Evolutionary conservation across 2,113 vertebrate genomes (phyloP).

Genomic region (Oryzias melastigma): DNA sequence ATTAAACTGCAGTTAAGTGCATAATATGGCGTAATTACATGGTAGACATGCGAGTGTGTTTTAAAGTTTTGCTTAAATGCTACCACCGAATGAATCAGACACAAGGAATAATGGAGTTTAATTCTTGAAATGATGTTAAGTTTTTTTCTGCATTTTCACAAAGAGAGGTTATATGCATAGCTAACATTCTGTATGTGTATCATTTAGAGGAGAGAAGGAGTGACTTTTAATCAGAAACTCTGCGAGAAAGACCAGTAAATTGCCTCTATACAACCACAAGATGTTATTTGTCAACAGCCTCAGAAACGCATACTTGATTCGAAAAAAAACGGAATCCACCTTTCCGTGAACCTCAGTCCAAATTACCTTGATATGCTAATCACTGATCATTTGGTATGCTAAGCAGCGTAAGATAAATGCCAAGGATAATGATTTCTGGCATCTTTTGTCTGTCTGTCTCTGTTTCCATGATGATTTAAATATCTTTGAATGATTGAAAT

Average conservation of each 20-base stretch:
- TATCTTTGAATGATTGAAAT: constrained; percentile 22
- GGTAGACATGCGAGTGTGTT: constrained; percentile 52
- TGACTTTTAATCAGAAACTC: neutral
- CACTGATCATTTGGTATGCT: constrained; percentile 15
- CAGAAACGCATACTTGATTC: constrained; percentile 27
- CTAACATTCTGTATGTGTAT: constrained; percentile 1
- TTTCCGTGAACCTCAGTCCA: constrained; percentile 24
- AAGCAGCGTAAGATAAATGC: constrained; percentile 16
- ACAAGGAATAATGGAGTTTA: constrained; percentile 50
- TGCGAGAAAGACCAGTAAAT: constrained; percentile 23
- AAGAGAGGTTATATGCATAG: constrained; percentile 2
- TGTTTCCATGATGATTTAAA: constrained; percentile 3
- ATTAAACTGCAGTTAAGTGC: constrained; percentile 69
- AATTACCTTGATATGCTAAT: constrained; percentile 45
- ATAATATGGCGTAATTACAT: constrained; percentile 69
- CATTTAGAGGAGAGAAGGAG: neutral
- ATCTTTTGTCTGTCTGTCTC: constrained; percentile 4
- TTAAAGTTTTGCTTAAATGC: constrained; percentile 56
- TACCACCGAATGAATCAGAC: constrained; percentile 46
- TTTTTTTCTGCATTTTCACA: constrained; percentile 10
- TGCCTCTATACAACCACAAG: constrained; percentile 11
- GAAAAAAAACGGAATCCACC: constrained; percentile 12
- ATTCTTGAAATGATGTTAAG: constrained; percentile 45
- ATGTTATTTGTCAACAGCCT: constrained; percentile 20
- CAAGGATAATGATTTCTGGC: constrained; percentile 9